Evolutionary conservation across 2,888 invertebrate species (phyloP).

Genomic region (Trachelus troglodyta): DNA sequence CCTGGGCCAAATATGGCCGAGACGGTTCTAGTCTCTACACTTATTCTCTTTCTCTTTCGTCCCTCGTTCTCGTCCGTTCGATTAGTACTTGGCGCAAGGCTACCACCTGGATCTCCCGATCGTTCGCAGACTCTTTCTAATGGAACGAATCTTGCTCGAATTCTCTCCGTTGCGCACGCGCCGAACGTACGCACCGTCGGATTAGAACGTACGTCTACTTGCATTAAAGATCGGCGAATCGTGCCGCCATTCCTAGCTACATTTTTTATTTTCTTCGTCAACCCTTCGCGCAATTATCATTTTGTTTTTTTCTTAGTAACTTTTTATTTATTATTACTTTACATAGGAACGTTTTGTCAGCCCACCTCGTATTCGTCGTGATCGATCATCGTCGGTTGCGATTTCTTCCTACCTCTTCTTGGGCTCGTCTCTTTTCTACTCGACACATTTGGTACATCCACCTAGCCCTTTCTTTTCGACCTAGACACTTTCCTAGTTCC

Average conservation of each 20-base stretch:
- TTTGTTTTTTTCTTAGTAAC: slow-evolving; percentile 41
- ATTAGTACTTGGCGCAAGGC: too few species aligned
- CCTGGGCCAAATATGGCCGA: too few species aligned
- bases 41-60: background rate
- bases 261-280: slow-evolving; percentile 22
- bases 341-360: slow-evolving; percentile 64
- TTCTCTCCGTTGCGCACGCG: background rate
- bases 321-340: slow-evolving; percentile 62
- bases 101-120: too few species aligned
- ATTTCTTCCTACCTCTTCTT: background rate
- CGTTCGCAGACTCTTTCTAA: too few species aligned
- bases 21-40: too few species aligned
- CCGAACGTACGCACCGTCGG: too few species aligned
- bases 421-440: background rate
- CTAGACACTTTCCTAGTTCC: slow-evolving; percentile 3
- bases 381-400: background rate
- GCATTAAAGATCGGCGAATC: too few species aligned
- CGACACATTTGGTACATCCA: too few species aligned
- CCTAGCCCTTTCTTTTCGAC: too few species aligned
- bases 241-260: too few species aligned
- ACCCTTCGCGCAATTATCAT: slow-evolving; percentile 24
- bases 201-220: too few species aligned
- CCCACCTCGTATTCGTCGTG: slow-evolving; percentile 32
- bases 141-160: background rate
- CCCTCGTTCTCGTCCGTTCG: background rate